Conservation (phyloP, 2,113 vertebrate genomes). For the Platysteira castanea region DNA sequence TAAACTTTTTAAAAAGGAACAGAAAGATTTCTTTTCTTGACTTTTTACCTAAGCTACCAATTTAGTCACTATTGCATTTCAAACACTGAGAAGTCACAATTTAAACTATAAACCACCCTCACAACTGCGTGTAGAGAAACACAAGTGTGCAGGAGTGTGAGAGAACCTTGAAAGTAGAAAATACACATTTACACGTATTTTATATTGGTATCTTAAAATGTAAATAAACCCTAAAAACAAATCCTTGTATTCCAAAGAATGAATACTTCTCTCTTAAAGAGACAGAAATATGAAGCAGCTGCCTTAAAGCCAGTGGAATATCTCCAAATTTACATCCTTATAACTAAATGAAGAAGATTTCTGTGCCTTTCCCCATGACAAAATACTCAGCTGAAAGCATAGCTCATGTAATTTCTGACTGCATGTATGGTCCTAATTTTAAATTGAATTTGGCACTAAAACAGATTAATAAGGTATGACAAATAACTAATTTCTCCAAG, state of each 20-base stretch:
- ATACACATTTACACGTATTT: not conserved
- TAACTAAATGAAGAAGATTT: not conserved
- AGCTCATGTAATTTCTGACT: conserved; percentile 3
- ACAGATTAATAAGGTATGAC: conserved; percentile 48
- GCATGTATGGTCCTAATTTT: conserved; percentile 30
- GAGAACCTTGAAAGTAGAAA: not conserved
- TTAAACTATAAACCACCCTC: not conserved
- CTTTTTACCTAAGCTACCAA: not conserved
- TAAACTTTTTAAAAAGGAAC: not conserved
- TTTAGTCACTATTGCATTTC: not conserved
- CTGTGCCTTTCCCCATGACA: not conserved
- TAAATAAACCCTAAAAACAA: not conserved
- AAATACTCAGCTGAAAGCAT: conserved; percentile 11
- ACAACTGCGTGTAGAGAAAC: not conserved
- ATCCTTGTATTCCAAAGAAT: not conserved
- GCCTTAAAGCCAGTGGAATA: not conserved
- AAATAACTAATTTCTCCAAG: conserved; percentile 55
- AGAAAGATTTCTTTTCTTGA: not conserved
- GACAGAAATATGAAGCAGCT: not conserved
- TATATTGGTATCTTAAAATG: not conserved
- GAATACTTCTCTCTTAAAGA: not conserved
- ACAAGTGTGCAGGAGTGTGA: not conserved
- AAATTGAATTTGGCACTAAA: conserved; percentile 48
- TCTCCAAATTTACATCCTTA: not conserved
- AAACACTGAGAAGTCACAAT: not conserved